Conservation (phyloP, 2,888 invertebrate species). For the Polydrusus pterygomalis region DNA sequence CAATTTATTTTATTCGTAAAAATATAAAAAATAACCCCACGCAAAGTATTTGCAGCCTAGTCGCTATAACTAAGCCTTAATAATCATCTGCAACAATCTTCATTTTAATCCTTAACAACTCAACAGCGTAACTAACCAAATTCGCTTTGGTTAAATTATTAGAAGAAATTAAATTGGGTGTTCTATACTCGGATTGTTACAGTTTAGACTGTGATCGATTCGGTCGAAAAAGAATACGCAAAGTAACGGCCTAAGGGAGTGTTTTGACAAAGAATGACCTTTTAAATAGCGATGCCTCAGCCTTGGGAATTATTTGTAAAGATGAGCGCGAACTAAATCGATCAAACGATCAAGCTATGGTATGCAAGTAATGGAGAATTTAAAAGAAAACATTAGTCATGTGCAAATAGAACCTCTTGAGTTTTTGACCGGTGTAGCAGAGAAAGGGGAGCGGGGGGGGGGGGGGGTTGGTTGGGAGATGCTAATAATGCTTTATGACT, state of each 20-base stretch:
- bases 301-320: not conserved
- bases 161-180: constrained; percentile 38
- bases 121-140: constrained; percentile 37
- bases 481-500: too few species aligned
- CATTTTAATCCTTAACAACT: constrained; percentile 35
- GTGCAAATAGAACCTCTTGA: too few species aligned
- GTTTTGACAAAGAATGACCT: constrained; percentile 19
- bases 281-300: not conserved
- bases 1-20: too few species aligned
- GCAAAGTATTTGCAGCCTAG: too few species aligned
- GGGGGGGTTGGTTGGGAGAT: too few species aligned
- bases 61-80: not conserved
- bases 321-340: constrained; percentile 7
- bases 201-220: constrained; percentile 3
- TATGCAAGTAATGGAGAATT: not conserved
- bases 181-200: constrained; percentile 17
- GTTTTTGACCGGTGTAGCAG: too few species aligned
- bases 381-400: not conserved
- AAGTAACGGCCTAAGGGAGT: not conserved
- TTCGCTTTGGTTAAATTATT: constrained; percentile 42
- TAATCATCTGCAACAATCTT: constrained; percentile 20
- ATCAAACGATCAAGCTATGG: not conserved
- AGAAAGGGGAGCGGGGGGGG: too few species aligned
- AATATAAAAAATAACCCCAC: too few species aligned
- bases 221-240: too few species aligned